These are phyloP conservation scores for Colistium nudipinnis DNA, from an alignment of 2,113 vertebrate species.

Conservation along the genomic window DNA sequence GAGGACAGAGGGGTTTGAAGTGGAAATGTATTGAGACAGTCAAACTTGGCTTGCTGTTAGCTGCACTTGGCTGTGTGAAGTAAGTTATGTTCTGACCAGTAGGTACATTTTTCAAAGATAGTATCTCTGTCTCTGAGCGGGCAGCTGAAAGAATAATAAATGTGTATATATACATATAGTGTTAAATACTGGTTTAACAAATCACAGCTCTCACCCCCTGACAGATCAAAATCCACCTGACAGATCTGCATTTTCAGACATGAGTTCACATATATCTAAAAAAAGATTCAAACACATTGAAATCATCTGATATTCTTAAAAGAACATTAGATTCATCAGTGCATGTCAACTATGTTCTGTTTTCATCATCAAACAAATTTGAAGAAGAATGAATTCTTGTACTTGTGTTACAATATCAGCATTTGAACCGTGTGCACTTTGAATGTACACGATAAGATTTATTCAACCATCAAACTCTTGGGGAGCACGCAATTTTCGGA, in stretches of 20 bases:
- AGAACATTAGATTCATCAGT: no score
- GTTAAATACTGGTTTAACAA: conserved; percentile 75
- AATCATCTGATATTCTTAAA: no score
- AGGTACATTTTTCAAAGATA: conserved; percentile 79
- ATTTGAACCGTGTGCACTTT: no score
- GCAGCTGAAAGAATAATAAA: conserved; percentile 59
- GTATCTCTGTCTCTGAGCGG: conserved; percentile 69
- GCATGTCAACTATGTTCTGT: no score
- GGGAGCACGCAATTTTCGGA: no score
- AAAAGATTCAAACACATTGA: no score
- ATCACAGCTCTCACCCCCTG: conserved; percentile 74
- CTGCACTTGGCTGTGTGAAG: conserved; percentile 60
- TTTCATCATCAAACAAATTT: no score
- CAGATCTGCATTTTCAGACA: conserved; percentile 53
- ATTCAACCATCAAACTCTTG: no score
- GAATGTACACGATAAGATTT: no score
- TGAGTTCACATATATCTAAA: neutral
- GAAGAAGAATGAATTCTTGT: no score
- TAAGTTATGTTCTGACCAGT: conserved; percentile 77
- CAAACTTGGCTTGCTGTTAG: conserved; percentile 64
- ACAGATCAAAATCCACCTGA: conserved; percentile 69
- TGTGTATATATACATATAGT: conserved; percentile 60
- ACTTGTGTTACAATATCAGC: no score
- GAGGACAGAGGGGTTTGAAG: conserved; percentile 47
- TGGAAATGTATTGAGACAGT: conserved; percentile 42